Base-by-base conservation (phyloP, 2,888 invertebrate genomes). In the Mamestra brassicae region DNA sequence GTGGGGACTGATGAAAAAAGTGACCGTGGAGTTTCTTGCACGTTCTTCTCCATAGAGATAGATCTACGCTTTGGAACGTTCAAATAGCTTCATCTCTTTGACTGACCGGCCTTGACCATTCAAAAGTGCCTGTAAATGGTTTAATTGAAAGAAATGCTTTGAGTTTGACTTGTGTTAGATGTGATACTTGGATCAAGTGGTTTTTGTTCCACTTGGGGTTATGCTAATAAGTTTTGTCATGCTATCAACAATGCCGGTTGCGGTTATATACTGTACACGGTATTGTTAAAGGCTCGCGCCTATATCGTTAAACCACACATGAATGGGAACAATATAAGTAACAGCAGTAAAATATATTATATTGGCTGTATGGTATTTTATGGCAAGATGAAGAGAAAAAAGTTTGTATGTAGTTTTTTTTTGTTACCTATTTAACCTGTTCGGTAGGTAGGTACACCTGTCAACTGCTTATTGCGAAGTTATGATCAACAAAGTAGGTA, bases 261-360 rank as follows among this genome's bases (percentile, higher is more conserved):
- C 36, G 36, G 57, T 6, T 42, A 26, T 47, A 26, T 26, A n/a
- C n/a, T 4, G 4, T 13, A 26, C 26, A 55, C 15, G 13, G 61
- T 4, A 80, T 76, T 80, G 62, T 80, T 45, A 57, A 17, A 72
- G 45, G 50, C 36, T 73, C 8, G 42, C 34, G 34, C 61, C 55
- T 57, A 58, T n/a, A n/a, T 65, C 64, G 64, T 81, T 55, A 60
- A 81, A 50, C 64, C 75, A 55, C 60, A 64, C 47, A 55, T 81
- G 61, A 65, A 65, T 73, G 63, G 50, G 17, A 63, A 74, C 74
- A 55, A 55, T 55, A 47, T 26, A 55, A 47, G 47, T 36, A 50
- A 54, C 13, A 54, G 47, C 58, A 54, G 54, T 77, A 63, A 71
- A 66, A 55, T 26, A 26, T 26, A 26, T 47, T 47, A 34, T 36